These are phyloP conservation scores for Spilarctia lutea DNA, from an alignment of 2,888 invertebrate genomes.

Conservation along the genomic window DNA sequence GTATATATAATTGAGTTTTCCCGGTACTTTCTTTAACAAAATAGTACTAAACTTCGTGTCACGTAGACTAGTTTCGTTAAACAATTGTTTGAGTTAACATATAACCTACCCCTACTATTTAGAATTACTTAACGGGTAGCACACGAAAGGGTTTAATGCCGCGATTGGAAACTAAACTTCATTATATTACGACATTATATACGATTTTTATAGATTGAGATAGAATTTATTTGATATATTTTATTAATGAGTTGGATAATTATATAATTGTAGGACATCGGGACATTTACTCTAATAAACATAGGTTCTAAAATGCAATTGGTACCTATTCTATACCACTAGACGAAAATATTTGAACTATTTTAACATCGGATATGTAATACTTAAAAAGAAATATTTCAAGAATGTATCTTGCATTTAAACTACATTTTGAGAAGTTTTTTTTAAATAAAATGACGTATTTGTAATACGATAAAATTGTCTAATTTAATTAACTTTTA, in stretches of 20 bases:
- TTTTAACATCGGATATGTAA: constrained; percentile 49
- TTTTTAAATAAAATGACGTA: constrained; percentile 33
- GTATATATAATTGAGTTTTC: not conserved
- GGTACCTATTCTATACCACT: constrained; percentile 49
- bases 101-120: constrained; percentile 30
- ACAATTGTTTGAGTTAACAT: constrained; percentile 34
- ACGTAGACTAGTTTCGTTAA: constrained; percentile 49
- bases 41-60: constrained; percentile 42
- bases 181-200: not conserved
- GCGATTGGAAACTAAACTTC: constrained; percentile 24
- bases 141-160: constrained; percentile 25
- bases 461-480: constrained; percentile 45
- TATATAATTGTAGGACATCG: not conserved
- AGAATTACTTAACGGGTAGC: constrained; percentile 38
- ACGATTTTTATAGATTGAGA: not conserved
- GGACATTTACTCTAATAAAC: constrained; percentile 22
- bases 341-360: constrained; percentile 62
- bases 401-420: constrained; percentile 6
- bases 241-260: not conserved
- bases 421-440: constrained; percentile 1
- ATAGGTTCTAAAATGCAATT: constrained; percentile 50
- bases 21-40: constrained; percentile 41
- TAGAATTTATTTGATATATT: not conserved
- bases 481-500: constrained; percentile 61
- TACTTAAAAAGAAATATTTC: constrained; percentile 9